Percentiles rank a stretch among this genome's conserved stretches.
phyloP scores from a whole-genome alignment of 2,888 invertebrate species.

The Lymantria monacha region DNA sequence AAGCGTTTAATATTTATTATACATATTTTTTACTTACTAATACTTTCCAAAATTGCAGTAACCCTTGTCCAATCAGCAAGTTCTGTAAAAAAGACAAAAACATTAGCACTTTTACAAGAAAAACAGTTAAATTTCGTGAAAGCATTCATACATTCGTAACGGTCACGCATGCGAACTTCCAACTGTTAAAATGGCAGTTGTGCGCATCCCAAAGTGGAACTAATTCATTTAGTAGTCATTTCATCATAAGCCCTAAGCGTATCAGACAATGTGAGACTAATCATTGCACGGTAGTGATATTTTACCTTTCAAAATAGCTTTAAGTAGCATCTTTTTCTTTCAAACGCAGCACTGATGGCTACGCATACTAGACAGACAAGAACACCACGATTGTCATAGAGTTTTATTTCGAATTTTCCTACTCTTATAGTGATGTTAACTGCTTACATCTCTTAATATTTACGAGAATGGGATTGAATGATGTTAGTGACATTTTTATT shows the following conservation, averaged over 20 bases:
- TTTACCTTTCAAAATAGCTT: too few species aligned
- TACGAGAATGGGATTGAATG: too few species aligned
- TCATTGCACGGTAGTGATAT: too few species aligned
- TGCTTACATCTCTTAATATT: too few species aligned
- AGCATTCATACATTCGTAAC: slow-evolving; percentile 42
- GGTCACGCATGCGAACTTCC: slow-evolving; percentile 42
- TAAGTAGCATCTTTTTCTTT: too few species aligned
- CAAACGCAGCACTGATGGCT: too few species aligned
- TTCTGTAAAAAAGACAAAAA: slow-evolving; percentile 30
- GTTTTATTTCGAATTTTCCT: too few species aligned
- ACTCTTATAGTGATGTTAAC: too few species aligned
- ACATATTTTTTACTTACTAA: slow-evolving; percentile 11
- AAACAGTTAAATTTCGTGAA: slow-evolving; percentile 42
- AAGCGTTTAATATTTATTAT: too few species aligned
- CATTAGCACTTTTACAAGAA: slow-evolving; percentile 12
- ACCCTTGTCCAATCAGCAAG: slow-evolving; percentile 6
- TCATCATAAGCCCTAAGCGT: background rate
- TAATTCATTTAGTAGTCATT: slow-evolving; percentile 16
- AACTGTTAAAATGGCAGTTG: slow-evolving; percentile 42
- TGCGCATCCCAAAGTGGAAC: slow-evolving; percentile 37
- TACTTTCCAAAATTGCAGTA: slow-evolving; percentile 1
- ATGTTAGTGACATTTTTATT: too few species aligned
- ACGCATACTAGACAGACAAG: too few species aligned
- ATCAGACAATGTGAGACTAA: background rate
- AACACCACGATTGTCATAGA: too few species aligned